These are phyloP conservation scores for Kuschelorhynchus macadamiae DNA, from an alignment of 2,888 invertebrate genomes.

Conservation along the genomic window DNA sequence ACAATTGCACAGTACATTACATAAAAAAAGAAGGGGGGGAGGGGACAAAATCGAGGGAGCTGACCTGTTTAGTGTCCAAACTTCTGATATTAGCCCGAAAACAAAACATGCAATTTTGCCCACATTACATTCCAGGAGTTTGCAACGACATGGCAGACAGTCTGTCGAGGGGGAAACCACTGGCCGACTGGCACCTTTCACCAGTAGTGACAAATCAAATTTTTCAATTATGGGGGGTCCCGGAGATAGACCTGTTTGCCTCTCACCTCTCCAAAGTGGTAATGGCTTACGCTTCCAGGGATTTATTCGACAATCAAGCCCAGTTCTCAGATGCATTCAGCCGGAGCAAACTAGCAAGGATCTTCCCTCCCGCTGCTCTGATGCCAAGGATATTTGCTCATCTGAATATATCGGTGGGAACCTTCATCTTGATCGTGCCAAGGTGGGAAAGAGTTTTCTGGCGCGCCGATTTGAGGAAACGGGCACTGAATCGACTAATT, in stretches of 20 bases:
- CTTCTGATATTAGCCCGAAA: constrained; percentile 32
- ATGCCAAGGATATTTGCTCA: constrained; percentile 52
- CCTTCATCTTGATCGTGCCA: constrained; percentile 53
- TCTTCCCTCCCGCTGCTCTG: constrained; percentile 56
- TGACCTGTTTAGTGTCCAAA: constrained; percentile 12
- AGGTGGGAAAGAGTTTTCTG: constrained; percentile 56
- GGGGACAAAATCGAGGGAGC: constrained; percentile 36
- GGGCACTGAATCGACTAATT: neutral
- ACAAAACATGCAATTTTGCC: constrained; percentile 26
- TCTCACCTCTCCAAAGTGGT: constrained; percentile 46
- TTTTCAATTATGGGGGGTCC: constrained; percentile 49
- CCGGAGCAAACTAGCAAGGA: constrained; percentile 51
- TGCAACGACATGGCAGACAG: constrained; percentile 53
- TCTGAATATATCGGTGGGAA: constrained; percentile 47
- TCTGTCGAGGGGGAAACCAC: constrained; percentile 40
- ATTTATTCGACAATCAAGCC: constrained; percentile 34
- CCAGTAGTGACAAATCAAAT: constrained; percentile 23
- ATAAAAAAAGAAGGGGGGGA: constrained; percentile 48
- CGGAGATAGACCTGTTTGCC: constrained; percentile 51
- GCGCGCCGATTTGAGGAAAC: constrained; percentile 25
- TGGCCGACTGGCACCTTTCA: constrained; percentile 50
- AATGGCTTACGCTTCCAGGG: constrained; percentile 38
- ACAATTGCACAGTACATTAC: constrained; percentile 50
- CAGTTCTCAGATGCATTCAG: constrained; percentile 50
- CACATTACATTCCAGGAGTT: constrained; percentile 48